Evolutionary conservation across 2,797 vertebrate species (phyloP), one percentile per base, ranked within the genome.

Genomic region (Syngnathus acus): DNA sequence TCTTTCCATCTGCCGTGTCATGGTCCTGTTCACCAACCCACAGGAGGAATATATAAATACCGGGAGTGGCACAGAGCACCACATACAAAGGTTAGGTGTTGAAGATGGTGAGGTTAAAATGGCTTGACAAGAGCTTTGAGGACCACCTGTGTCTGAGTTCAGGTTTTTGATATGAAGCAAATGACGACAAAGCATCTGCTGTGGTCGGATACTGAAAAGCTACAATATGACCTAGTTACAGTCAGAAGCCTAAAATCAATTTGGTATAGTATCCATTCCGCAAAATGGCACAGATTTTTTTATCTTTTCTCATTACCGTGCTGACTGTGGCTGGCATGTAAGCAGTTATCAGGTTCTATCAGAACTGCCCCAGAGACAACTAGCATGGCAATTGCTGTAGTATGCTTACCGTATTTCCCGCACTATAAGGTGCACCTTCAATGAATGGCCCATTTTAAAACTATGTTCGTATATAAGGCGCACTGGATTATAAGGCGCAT

Each of bases 1-100:
- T 83, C 80, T 74, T 73, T 90, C 89, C 89, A 89, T 90, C 90
- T 91, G 90, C 83, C 79, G 23, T 84, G 79, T 86, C 83, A 77
- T 78, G 80, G 81, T 79, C 0, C 73, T 11, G 65, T 78, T 62
- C 72, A 72, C 17, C 0, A 58, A 81, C 66, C 76, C 71, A 75
- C 68, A 54, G 70, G 71, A 72, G 70, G 62, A 76, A 63, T 76
- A 80, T 74, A 78, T 70, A 79, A 73, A 78, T 78, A 83, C 73
- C 65, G 68, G 69, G 19, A n/a, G 32, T 81, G 77, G 68, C 80
- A 67, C 59, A 3, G 70, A 72, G 77, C 43, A 64, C 68, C 53
- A 74, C 74, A 65, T 77, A 79, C 67, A 80, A 81, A 79, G 78
- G 78, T 76, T 73, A 77, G 65, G 72, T 71, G 74, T 71, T 68